Evolutionary conservation across 2,888 invertebrate species (phyloP).

Genomic region (Amorpha juglandis): DNA sequence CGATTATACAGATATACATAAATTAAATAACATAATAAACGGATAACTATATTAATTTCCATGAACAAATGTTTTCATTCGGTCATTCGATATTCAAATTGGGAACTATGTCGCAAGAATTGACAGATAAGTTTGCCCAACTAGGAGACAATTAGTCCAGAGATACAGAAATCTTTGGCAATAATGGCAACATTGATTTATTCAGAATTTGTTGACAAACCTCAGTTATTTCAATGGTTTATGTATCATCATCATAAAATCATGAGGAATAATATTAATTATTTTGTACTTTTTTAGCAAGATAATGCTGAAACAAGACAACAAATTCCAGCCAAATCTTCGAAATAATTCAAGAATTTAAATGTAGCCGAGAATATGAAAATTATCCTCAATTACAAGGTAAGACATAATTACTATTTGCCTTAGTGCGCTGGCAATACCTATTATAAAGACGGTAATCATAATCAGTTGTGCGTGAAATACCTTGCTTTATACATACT

Average conservation of each 20-base stretch:
- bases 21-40: too few species aligned
- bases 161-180: neutral
- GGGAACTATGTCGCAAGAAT: neutral
- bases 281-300: too few species aligned
- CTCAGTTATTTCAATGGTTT: too few species aligned
- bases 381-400: conserved; percentile 62
- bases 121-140: neutral
- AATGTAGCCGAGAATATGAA: conserved; percentile 26
- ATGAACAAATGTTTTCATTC: too few species aligned
- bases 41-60: too few species aligned
- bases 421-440: conserved; percentile 3
- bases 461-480: conserved; percentile 51
- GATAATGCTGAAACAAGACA: neutral
- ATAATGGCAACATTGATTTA: neutral
- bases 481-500: neutral
- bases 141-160: neutral
- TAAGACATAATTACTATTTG: conserved; percentile 63
- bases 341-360: conserved; percentile 17
- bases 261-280: too few species aligned
- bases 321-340: conserved; percentile 8
- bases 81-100: neutral
- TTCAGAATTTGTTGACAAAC: neutral
- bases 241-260: too few species aligned
- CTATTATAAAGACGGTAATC: conserved; percentile 48
- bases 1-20: too few species aligned